Evolutionary conservation across 2,797 vertebrate genomes (phyloP).

Genomic region (Malacoraja senta): DNA sequence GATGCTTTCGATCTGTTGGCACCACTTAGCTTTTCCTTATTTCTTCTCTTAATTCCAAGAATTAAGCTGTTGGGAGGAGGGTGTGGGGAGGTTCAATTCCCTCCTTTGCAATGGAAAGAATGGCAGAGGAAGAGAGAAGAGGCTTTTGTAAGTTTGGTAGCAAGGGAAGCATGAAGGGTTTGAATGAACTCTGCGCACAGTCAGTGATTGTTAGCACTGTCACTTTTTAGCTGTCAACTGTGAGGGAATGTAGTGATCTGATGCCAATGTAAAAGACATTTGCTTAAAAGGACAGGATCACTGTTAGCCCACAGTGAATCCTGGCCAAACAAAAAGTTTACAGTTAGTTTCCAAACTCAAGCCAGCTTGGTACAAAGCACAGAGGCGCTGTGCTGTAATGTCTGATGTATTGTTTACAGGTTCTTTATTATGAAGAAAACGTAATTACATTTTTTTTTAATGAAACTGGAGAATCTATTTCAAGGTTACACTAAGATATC

Average conservation of each 20-base stretch:
- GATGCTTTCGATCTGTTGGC: background rate
- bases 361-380: background rate
- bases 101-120: background rate
- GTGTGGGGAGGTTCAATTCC: background rate
- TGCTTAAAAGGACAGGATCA: conserved; percentile 14
- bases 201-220: conserved; percentile 10
- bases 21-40: background rate
- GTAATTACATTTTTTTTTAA: background rate
- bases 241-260: conserved; percentile 17
- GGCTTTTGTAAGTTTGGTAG: conserved; percentile 23
- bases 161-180: conserved; percentile 20
- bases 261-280: conserved; percentile 24
- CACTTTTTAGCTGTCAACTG: background rate
- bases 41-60: conserved; percentile 12
- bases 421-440: too few species aligned
- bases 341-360: conserved; percentile 9
- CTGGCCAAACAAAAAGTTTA: conserved; percentile 30
- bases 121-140: background rate
- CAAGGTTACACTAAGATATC: background rate
- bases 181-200: conserved; percentile 18
- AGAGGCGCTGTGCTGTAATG: background rate
- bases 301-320: background rate
- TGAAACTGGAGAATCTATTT: background rate
- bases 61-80: background rate
- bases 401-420: too few species aligned